A percentile compares a stretch with the other conserved stretches of the same genome.
These are phyloP conservation scores for Hycleus phaleratus DNA, from an alignment of 1,140 invertebrate genomes.

Conservation along the genomic window DNA sequence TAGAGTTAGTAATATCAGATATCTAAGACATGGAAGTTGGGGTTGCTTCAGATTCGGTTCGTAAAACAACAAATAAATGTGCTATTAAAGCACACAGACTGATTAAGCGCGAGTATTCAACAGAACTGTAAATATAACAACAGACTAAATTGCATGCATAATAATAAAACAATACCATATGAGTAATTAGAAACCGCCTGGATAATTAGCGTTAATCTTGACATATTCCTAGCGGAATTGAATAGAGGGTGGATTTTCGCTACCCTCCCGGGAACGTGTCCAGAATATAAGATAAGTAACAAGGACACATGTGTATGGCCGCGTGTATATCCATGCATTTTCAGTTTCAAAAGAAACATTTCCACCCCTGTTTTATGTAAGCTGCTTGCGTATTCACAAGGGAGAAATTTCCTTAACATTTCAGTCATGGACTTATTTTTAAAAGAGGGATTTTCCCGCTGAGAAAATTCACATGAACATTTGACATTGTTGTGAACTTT, in stretches of 20 bases:
- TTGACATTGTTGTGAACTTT: not conserved
- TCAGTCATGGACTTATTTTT: constrained; percentile 19
- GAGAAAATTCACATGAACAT: not conserved
- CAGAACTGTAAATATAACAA: too few relatives aligned
- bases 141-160: too few relatives aligned
- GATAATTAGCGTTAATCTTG: too few relatives aligned
- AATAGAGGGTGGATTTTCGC: constrained; percentile 1
- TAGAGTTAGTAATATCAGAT: too few relatives aligned
- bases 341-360: constrained; percentile 37
- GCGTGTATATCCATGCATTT: constrained; percentile 37
- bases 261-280: constrained; percentile 17
- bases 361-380: constrained; percentile 33
- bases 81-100: not conserved
- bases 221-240: too few relatives aligned
- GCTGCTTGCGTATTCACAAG: constrained; percentile 37
- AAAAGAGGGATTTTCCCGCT: constrained; percentile 9
- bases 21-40: constrained; percentile 13
- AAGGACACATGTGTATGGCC: constrained; percentile 34
- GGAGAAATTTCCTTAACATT: constrained; percentile 39
- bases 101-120: too few relatives aligned
- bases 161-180: too few relatives aligned
- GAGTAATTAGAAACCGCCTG: too few relatives aligned
- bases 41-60: constrained; percentile 18
- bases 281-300: constrained; percentile 25
- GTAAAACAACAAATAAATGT: constrained; percentile 17